Evolutionary conservation across 2,113 vertebrate species (phyloP), one percentile per base, ranked within the genome.

Genomic region (Heterotis niloticus): DNA sequence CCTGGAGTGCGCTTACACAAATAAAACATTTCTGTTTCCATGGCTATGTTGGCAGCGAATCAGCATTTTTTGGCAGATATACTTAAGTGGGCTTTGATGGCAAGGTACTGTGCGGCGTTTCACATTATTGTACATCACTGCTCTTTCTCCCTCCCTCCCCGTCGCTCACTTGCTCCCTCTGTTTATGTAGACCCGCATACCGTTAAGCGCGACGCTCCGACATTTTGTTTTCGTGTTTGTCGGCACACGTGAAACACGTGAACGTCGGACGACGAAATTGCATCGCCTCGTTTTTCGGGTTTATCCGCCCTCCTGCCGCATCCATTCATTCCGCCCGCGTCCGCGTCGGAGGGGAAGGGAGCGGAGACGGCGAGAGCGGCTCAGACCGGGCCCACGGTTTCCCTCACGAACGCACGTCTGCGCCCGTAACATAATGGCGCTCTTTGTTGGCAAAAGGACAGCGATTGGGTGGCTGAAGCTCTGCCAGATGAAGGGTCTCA

Each of bases 21-120:
- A 67, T 56, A 77, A 67, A 77, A 67, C 51, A 20, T 52, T 56
- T 54, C 64, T 57, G 76, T 77, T 77, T 66, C 76, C 76, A 77
- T 77, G 76, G 64, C 64, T 77, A 68, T 54, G 24, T 54, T 77
- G 76, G 76, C 76, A 77, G 44, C 10, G 44, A 77, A 17, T 68
- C 76, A 67, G 76, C 51, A 29, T 16, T 67, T 77, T 77, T 77
- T 77, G 76, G 76, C 76, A 77, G 76, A 66, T 77, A 77, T n/a
- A 28, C 51, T 68, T 77, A 66, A 68, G 76, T 28, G 76, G 64
- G 76, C 64, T 68, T 77, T 77, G 23, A 77, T 77, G 64, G 64
- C 64, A 23, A 67, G 16, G 65, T 17, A 57, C 44, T 52, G 23
- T 34, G 20, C 64, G 52, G 18, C 64, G 23, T 54, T 54, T 18